Percentiles rank a stretch among this genome's conserved stretches.
Evolutionary conservation across 1,140 invertebrate genomes (phyloP).

Genomic region (Nephila pilipes): DNA sequence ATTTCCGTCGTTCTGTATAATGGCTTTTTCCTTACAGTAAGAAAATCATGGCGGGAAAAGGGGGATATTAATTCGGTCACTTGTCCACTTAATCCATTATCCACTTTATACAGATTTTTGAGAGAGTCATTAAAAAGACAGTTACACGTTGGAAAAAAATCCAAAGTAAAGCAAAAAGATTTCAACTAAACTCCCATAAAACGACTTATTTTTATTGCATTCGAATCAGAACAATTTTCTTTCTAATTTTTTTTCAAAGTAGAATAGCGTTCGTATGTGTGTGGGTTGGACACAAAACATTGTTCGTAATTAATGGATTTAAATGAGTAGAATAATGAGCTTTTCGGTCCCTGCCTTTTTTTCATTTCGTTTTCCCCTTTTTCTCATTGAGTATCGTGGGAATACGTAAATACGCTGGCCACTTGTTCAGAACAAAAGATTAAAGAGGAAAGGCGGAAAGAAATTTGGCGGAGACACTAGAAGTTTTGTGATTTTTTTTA

Average conservation of each 20-base stretch:
- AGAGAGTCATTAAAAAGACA: constrained; percentile 67
- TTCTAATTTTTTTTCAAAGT: neutral
- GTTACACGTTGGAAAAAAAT: constrained; percentile 41
- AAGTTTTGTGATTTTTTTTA: neutral
- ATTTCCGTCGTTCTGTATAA: constrained; percentile 50
- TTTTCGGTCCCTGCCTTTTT: constrained; percentile 30
- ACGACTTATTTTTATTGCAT: constrained; percentile 66
- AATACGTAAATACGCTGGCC: constrained; percentile 47
- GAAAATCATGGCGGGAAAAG: neutral
- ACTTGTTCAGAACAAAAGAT: constrained; percentile 62
- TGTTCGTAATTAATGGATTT: constrained; percentile 76
- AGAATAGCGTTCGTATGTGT: neutral
- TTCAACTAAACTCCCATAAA: constrained; percentile 58
- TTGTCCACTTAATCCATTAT: constrained; percentile 76
- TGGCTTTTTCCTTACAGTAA: constrained; percentile 61
- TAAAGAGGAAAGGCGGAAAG: neutral
- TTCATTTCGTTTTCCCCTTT: neutral
- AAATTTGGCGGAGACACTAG: neutral
- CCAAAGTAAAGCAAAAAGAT: constrained; percentile 54
- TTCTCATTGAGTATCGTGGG: constrained; percentile 53
- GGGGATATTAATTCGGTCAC: constrained; percentile 72
- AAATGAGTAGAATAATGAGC: constrained; percentile 75
- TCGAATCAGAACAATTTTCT: constrained; percentile 52
- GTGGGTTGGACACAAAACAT: constrained; percentile 69
- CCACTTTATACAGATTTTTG: constrained; percentile 64